Base-by-base conservation (phyloP, 2,113 vertebrate species). In the Catharus minimus region DNA sequence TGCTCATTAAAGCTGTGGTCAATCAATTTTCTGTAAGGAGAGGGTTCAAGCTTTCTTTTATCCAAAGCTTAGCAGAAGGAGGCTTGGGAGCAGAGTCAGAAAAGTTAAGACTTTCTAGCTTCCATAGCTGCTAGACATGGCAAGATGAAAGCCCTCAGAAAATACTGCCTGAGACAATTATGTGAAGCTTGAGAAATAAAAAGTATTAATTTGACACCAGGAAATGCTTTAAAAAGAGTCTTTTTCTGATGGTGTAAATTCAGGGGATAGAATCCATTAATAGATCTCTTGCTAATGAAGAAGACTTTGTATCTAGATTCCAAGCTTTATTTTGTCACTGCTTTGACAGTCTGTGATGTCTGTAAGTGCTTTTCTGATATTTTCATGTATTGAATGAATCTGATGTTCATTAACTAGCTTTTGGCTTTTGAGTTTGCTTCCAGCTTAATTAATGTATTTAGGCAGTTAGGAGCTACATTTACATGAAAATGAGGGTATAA, bases 291-390 rank as follows among this genome's bases (percentile, higher is more conserved):
- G 27, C 33, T 94, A 90, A 95, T 68, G 90, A 82, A 78, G 93
- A 95, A 92, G 62, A 46, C 89, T 83, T 66, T 26, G 21, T 56
- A 84, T 89, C 67, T 57, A 30, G 71, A 86, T 93, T 94, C 82
- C 66, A 80, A 88, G 74, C 47, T 95, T 95, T 93, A 75, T 81
- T 95, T 96, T 86, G 71, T 88, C 77, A 78, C 36, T 95, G 74
- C 95, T 95, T 94, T 91, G 92, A 94, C 80, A 96, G 74, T 53
- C 67, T 44, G 66, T 71, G 84, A 74, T 77, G 65, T 67, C 61
- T 89, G 9, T 90, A 93, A 96, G 80, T 88, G 64, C 65, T 95
- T 96, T 97, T 95, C 90, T 92, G 89, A 77, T 89, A 90, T 89
- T 91, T 56, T 72, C 33, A 21, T 86, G 41, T 65, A 86, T 62